phyloP scores from a whole-genome alignment of 1,140 invertebrate genomes.

The Adelges cooleyi region DNA sequence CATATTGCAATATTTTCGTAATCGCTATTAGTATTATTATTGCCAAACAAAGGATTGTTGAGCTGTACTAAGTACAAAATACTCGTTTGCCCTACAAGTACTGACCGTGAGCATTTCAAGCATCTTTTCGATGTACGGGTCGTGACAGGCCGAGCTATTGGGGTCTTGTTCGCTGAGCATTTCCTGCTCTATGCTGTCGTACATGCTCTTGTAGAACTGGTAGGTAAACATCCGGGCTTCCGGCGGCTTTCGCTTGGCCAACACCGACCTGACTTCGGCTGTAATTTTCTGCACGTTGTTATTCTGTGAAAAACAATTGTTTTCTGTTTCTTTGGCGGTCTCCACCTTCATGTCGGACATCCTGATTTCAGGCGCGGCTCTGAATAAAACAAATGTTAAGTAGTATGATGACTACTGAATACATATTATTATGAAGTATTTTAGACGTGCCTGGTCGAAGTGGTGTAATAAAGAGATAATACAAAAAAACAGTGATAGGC shows the following conservation, averaged over 20 bases:
- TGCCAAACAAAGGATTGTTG: no score
- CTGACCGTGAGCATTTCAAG: not conserved
- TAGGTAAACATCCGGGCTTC: not conserved
- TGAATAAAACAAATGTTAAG: no score
- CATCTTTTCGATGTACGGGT: not conserved
- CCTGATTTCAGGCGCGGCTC: not conserved
- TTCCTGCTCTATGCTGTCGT: conserved; percentile 1
- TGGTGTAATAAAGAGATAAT: no score
- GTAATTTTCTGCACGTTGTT: not conserved
- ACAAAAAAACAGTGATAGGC: no score
- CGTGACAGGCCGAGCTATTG: conserved; percentile 3
- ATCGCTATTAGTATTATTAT: no score
- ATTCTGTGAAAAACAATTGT: not conserved
- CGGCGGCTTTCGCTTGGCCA: not conserved
- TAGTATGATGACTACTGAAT: no score
- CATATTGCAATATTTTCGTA: no score
- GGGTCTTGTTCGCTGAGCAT: conserved; percentile 5
- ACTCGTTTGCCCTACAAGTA: no score
- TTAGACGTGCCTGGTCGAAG: no score
- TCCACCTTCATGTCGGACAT: not conserved
- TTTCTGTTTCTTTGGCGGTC: not conserved
- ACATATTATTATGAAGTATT: no score
- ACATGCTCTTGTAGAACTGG: not conserved
- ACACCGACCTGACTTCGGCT: not conserved
- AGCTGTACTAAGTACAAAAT: no score